Evolutionary conservation across 2,888 invertebrate species (phyloP), one percentile per base, ranked within the genome.

Genomic region (Lampropteryx suffumata): DNA sequence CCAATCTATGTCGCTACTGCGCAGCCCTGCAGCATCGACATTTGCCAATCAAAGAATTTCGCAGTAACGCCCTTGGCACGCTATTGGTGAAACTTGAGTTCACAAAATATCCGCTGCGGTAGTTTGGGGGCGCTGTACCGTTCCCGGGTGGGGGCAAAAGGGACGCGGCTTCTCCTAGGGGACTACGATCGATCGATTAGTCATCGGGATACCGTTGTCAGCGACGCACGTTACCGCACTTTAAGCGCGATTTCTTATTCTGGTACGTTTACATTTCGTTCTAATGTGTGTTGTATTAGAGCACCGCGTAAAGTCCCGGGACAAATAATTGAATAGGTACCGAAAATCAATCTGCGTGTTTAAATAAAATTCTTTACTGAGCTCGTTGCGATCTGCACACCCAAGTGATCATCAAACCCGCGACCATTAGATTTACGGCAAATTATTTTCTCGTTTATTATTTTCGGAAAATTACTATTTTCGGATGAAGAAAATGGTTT

Each of bases 71-170:
- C 30, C 13, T 7, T 27, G 9, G 5, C 10, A 10, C 10, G 10
- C 28, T 4, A 42, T 42, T 46, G 42, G 41, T 28, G n/a, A n/a
- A 13, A 32, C 14, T 11, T 37, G 42, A 37, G 37, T 47, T 47
- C 33, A 14, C 11, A 13, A 34, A 42, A 34, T 6, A 28, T 34
- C 42, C 46, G 39, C 52, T 52, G 46, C 47, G n/a, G 37, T 0
- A 17, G 11, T 26, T 29, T 26, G 14, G 17, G 40, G 27, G 39
- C 43, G 39, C n/a, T n/a, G 3, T n/a, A n/a, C 21, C 5, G 21
- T 11, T 13, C 33, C 11, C 21, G 13, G 1, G 10, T 13, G 1
- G n/a, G 10, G 11, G 24, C 26, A 6, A 13, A 8, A 1, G 9
- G 17, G 17, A 3, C 32, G 33, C 10, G 17, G 17, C 17, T 2